Evolutionary conservation across 2,113 vertebrate genomes (phyloP).

Genomic region (Ammodytes dubius): DNA sequence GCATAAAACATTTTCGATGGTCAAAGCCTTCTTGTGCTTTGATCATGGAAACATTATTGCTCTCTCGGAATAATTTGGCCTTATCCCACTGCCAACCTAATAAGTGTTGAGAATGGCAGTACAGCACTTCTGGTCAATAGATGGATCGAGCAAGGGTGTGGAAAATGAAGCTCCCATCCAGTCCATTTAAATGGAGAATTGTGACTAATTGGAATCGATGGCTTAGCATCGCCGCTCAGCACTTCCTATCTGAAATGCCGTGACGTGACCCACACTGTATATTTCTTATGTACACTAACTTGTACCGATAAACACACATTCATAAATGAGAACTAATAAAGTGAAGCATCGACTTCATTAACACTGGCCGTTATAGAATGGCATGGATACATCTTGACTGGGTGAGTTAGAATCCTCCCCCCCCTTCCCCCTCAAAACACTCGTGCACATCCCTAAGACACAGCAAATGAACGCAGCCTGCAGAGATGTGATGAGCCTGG

Average conservation of each 20-base stretch:
- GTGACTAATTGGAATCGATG: constrained; percentile 81
- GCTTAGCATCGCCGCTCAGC: constrained; percentile 38
- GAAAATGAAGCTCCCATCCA: constrained; percentile 69
- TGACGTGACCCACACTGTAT: constrained; percentile 30
- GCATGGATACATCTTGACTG: not conserved
- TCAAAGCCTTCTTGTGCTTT: not conserved
- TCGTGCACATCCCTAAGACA: not conserved
- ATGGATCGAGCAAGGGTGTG: constrained; percentile 62
- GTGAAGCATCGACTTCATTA: constrained; percentile 45
- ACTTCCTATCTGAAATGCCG: constrained; percentile 49
- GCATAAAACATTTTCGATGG: constrained; percentile 1
- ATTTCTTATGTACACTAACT: constrained; percentile 13
- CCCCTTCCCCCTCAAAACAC: not conserved
- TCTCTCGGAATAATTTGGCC: constrained; percentile 41
- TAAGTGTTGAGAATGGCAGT: constrained; percentile 50
- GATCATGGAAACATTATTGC: constrained; percentile 20
- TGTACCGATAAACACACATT: not conserved
- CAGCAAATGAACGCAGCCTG: constrained; percentile 52
- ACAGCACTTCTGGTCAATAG: constrained; percentile 46
- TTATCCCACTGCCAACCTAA: constrained; percentile 42
- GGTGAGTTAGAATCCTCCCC: constrained; percentile 7
- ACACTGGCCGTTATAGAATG: constrained; percentile 7
- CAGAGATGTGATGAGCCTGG: constrained; percentile 52
- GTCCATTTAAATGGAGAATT: constrained; percentile 69
- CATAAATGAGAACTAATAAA: constrained; percentile 1